Evolutionary conservation across 2,797 vertebrate genomes (phyloP).

Genomic region (Manis crassicaudata): DNA sequence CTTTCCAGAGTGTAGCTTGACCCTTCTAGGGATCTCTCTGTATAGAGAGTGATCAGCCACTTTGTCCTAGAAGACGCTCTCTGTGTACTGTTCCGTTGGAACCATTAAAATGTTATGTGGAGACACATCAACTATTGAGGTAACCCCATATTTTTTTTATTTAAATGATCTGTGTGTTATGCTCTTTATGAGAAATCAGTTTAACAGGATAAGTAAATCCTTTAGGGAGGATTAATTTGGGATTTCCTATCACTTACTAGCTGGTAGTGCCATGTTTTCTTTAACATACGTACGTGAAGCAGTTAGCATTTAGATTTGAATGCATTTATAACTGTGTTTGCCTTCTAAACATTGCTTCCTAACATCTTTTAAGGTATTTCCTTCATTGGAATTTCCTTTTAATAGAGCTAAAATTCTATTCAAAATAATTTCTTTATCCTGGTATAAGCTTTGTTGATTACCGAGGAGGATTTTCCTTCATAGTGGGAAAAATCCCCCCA

Average conservation of each 20-base stretch:
- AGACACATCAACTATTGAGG: background rate
- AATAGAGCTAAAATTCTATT: slow-evolving; percentile 57
- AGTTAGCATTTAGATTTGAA: slow-evolving; percentile 53
- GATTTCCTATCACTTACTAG: slow-evolving; percentile 57
- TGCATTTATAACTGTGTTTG: slow-evolving; percentile 55
- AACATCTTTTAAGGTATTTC: slow-evolving; percentile 46
- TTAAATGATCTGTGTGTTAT: slow-evolving; percentile 45
- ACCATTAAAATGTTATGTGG: slow-evolving; percentile 13
- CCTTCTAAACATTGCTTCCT: background rate
- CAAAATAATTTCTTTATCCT: slow-evolving; percentile 47
- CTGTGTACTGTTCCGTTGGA: slow-evolving; percentile 16
- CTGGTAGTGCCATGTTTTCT: slow-evolving; percentile 49
- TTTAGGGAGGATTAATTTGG: slow-evolving; percentile 53
- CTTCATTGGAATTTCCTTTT: slow-evolving; percentile 51
- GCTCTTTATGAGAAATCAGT: slow-evolving; percentile 46
- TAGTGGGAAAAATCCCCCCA: background rate
- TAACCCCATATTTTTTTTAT: slow-evolving; percentile 10
- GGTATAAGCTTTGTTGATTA: slow-evolving; percentile 38
- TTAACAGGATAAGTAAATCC: slow-evolving; percentile 55
- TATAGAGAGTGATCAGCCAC: background rate
- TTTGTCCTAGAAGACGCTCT: background rate
- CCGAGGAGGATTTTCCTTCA: slow-evolving; percentile 36
- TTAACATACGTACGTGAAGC: slow-evolving; percentile 49
- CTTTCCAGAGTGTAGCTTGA: background rate
- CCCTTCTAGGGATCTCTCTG: background rate